phyloP scores from a whole-genome alignment of 2,113 vertebrate species.

The Pygoscelis adeliae region DNA sequence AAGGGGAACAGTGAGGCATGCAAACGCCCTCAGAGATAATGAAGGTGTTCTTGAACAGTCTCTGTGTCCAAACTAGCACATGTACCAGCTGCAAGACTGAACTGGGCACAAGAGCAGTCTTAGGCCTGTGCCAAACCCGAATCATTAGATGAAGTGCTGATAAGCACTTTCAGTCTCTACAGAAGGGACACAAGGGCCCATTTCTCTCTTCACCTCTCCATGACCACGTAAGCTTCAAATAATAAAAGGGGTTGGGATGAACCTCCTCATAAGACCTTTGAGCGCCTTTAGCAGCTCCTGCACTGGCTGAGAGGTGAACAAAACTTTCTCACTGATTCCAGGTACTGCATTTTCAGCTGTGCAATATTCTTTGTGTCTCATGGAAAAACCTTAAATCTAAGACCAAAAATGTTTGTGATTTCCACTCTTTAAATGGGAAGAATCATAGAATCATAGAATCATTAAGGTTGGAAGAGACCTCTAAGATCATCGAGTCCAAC shows the following conservation, averaged over 20 bases:
- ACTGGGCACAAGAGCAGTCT: not conserved
- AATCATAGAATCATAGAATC: too few species aligned
- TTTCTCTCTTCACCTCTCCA: not conserved
- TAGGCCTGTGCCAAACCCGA: not conserved
- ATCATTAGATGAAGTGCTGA: not conserved
- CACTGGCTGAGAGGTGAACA: not conserved
- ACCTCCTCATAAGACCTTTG: not conserved
- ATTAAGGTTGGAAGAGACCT: too few species aligned
- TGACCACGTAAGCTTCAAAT: not conserved
- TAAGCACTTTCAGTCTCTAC: not conserved
- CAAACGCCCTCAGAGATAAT: not conserved
- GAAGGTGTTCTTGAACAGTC: not conserved
- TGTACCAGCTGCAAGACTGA: not conserved
- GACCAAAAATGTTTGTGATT: not conserved
- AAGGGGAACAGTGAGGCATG: not conserved
- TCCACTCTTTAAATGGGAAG: not conserved
- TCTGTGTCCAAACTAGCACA: not conserved
- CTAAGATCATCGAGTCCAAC: too few species aligned
- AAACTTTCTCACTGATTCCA: not conserved
- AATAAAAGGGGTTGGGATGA: not conserved
- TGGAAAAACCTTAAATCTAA: not conserved
- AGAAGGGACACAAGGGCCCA: not conserved
- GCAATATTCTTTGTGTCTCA: not conserved
- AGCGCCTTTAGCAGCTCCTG: not conserved
- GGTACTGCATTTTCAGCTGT: not conserved